A percentile compares a stretch with the other conserved stretches of the same genome.
These are phyloP conservation scores for Cherax quadricarinatus DNA, from an alignment of 1,140 invertebrate species.

Conservation along the genomic window DNA sequence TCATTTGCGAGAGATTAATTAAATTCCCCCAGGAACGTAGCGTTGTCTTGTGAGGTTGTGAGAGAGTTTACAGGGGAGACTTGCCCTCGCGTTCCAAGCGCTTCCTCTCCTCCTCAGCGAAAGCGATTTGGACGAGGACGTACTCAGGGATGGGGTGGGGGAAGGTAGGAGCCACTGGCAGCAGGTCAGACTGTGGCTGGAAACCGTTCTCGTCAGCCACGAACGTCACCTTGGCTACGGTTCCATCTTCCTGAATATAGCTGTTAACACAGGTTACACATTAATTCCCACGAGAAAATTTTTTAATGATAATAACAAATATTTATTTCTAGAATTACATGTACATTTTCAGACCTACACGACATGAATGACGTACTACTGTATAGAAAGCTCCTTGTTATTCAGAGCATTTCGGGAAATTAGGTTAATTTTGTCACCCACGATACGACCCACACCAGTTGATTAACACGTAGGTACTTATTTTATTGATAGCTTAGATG, in stretches of 20 bases:
- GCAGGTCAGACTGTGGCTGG: constrained; percentile 40
- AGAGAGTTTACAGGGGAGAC: not conserved
- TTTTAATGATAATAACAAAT: too few species aligned
- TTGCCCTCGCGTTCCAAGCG: not conserved
- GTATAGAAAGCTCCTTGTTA: too few species aligned
- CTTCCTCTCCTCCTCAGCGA: constrained; percentile 1
- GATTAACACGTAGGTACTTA: too few species aligned
- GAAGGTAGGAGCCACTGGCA: constrained; percentile 30
- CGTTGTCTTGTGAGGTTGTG: too few species aligned
- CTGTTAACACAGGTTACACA: not conserved
- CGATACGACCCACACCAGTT: too few species aligned
- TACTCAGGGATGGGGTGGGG: constrained; percentile 41
- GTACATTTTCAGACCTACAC: too few species aligned
- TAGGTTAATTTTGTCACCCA: too few species aligned
- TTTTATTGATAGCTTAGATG: too few species aligned
- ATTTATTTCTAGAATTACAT: too few species aligned
- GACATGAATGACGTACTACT: too few species aligned
- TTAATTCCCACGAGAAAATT: not conserved
- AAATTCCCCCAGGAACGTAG: too few species aligned
- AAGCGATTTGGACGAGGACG: constrained; percentile 35
- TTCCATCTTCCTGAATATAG: constrained; percentile 13
- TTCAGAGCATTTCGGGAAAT: too few species aligned
- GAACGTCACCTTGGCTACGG: constrained; percentile 4
- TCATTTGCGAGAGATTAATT: not conserved
- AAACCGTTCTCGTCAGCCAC: constrained; percentile 22